Conservation (phyloP, 2,113 vertebrate species). For the rat (Rattus norvegicus) region DNA sequence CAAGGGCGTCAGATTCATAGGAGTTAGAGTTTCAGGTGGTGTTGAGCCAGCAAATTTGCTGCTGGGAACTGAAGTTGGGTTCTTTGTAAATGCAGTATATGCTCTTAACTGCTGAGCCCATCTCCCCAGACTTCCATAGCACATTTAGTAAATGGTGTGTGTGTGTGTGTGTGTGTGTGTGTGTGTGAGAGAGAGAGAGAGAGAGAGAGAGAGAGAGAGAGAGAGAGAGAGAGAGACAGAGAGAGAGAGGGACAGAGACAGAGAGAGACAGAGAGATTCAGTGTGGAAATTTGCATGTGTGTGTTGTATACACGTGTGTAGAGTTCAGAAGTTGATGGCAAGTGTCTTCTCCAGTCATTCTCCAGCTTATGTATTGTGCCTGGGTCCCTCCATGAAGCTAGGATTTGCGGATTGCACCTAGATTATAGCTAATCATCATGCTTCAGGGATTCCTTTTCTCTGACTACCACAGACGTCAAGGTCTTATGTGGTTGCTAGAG, state of each 20-base stretch:
- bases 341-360: not conserved
- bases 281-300: not conserved
- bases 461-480: not conserved
- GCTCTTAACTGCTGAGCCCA: not conserved
- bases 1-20: no score
- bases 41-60: accelerated
- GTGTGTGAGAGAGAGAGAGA: not conserved
- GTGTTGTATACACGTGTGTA: not conserved
- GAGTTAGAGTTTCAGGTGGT: not conserved
- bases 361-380: not conserved
- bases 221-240: no score
- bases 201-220: no score
- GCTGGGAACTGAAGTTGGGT: not conserved
- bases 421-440: not conserved
- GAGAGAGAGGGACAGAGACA: not conserved
- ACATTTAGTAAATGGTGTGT: not conserved
- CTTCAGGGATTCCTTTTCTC: not conserved
- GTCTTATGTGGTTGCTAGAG: not conserved
- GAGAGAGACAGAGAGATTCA: not conserved
- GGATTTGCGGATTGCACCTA: not conserved
- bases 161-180: not conserved
- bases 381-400: not conserved
- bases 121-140: not conserved
- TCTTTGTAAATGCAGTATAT: no score
- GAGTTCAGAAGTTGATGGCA: not conserved